These are phyloP conservation scores for Hycleus phaleratus DNA, from an alignment of 1,140 invertebrate genomes.

Conservation along the genomic window DNA sequence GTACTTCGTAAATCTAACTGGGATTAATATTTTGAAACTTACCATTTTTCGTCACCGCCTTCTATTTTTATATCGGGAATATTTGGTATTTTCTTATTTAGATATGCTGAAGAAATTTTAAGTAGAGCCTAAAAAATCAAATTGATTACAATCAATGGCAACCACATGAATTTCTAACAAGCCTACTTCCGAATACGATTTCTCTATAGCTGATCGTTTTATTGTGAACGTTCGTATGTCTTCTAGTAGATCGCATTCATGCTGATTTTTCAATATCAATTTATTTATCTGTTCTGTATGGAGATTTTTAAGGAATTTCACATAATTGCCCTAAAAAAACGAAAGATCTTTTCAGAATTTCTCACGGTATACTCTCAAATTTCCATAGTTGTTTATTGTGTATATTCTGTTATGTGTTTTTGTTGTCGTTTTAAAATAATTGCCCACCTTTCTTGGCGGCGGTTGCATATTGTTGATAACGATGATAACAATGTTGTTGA, in stretches of 20 bases:
- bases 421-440: not conserved
- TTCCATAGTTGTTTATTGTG: not conserved
- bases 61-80: conserved; percentile 83
- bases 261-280: conserved; percentile 89
- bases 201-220: conserved; percentile 86
- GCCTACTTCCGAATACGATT: conserved; percentile 85
- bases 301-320: conserved; percentile 83
- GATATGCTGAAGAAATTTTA: conserved; percentile 82
- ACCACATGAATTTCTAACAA: not conserved
- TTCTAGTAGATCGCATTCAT: conserved; percentile 90
- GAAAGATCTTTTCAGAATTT: not conserved
- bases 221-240: conserved; percentile 89
- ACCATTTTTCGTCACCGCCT: conserved; percentile 85
- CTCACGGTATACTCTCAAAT: not conserved
- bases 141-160: conserved; percentile 21
- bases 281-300: conserved; percentile 89
- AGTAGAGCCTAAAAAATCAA: conserved; percentile 62
- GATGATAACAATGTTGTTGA: not conserved
- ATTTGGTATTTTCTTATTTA: conserved; percentile 87
- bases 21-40: conserved; percentile 29
- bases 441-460: conserved; percentile 64
- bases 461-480: conserved; percentile 54
- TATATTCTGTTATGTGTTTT: conserved; percentile 1
- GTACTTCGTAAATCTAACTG: not conserved
- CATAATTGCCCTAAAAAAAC: conserved; percentile 70